Evolutionary conservation across 1,140 invertebrate species (phyloP).

Genomic region (Coelopa frigida): DNA sequence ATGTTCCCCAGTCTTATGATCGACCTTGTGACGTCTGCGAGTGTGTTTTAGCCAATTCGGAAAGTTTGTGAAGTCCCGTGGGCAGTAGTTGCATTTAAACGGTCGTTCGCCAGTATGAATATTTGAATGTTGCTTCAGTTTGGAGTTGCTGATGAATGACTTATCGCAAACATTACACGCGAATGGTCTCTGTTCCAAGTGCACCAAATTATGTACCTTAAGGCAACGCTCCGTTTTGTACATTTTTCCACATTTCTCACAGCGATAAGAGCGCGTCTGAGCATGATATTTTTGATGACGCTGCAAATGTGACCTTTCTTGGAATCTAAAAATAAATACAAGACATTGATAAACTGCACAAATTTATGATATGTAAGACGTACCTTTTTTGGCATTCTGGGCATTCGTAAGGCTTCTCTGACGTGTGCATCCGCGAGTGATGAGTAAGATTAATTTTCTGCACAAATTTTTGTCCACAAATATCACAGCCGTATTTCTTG

Average conservation of each 20-base stretch:
- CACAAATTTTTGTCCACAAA: slow-evolving; percentile 49
- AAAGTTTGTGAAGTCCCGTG: slow-evolving; percentile 50
- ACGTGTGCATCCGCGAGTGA: slow-evolving; percentile 51
- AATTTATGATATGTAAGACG: slow-evolving; percentile 13
- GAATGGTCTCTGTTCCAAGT: slow-evolving; percentile 46
- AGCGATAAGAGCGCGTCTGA: slow-evolving; percentile 45
- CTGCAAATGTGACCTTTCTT: slow-evolving; percentile 48
- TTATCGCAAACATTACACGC: slow-evolving; percentile 48
- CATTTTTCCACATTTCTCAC: slow-evolving; percentile 46
- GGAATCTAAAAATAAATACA: slow-evolving; percentile 34
- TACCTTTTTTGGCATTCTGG: slow-evolving; percentile 51
- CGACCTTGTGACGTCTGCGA: slow-evolving; percentile 49
- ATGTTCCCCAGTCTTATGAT: slow-evolving; percentile 48
- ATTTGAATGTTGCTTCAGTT: slow-evolving; percentile 51
- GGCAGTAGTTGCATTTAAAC: slow-evolving; percentile 51
- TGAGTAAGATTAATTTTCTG: slow-evolving; percentile 49
- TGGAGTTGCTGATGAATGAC: slow-evolving; percentile 49
- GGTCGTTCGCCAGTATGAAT: slow-evolving; percentile 51
- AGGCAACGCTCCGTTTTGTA: slow-evolving; percentile 50
- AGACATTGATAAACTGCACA: neutral
- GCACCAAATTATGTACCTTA: slow-evolving; percentile 48
- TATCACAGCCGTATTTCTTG: slow-evolving; percentile 47
- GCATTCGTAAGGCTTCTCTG: slow-evolving; percentile 56
- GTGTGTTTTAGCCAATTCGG: slow-evolving; percentile 54
- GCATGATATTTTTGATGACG: slow-evolving; percentile 48